phyloP scores from a whole-genome alignment of 2,797 vertebrate genomes.

The Botia almorhae region DNA sequence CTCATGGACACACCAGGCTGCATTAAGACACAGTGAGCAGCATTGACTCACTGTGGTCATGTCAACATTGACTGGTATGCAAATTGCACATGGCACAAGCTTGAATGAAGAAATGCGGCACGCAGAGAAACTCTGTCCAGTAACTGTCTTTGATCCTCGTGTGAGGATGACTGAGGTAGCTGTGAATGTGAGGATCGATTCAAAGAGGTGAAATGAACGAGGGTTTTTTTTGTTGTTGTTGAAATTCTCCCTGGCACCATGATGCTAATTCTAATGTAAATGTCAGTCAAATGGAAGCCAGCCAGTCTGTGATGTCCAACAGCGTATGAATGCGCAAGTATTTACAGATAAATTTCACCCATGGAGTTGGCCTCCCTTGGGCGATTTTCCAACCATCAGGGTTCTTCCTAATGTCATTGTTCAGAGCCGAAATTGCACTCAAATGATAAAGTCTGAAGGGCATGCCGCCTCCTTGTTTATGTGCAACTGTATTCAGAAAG shows the following conservation, averaged over 20 bases:
- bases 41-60: background rate
- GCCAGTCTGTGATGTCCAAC: slow-evolving; percentile 53
- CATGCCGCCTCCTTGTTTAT: slow-evolving; percentile 38
- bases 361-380: slow-evolving; percentile 41
- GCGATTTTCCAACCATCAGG: slow-evolving; percentile 47
- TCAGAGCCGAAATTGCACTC: slow-evolving; percentile 48
- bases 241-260: slow-evolving; percentile 37
- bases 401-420: slow-evolving; percentile 59
- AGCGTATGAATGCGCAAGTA: slow-evolving; percentile 62
- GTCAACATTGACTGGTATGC: slow-evolving; percentile 39
- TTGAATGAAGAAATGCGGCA: slow-evolving; percentile 36
- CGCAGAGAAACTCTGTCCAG: slow-evolving; percentile 41
- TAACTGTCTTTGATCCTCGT: slow-evolving; percentile 41
- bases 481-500: slow-evolving; percentile 41
- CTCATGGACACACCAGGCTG: background rate
- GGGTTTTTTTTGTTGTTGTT: slow-evolving; percentile 22
- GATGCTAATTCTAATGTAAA: slow-evolving; percentile 74
- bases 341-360: slow-evolving; percentile 64
- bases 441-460: slow-evolving; percentile 47
- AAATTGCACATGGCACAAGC: slow-evolving; percentile 39
- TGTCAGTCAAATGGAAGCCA: slow-evolving; percentile 62
- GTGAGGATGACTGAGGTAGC: slow-evolving; percentile 46
- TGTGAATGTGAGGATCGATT: slow-evolving; percentile 61
- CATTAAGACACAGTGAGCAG: background rate
- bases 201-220: slow-evolving; percentile 52